phyloP scores from a whole-genome alignment of 2,888 invertebrate genomes.

The Rotaria magnacalcarata region DNA sequence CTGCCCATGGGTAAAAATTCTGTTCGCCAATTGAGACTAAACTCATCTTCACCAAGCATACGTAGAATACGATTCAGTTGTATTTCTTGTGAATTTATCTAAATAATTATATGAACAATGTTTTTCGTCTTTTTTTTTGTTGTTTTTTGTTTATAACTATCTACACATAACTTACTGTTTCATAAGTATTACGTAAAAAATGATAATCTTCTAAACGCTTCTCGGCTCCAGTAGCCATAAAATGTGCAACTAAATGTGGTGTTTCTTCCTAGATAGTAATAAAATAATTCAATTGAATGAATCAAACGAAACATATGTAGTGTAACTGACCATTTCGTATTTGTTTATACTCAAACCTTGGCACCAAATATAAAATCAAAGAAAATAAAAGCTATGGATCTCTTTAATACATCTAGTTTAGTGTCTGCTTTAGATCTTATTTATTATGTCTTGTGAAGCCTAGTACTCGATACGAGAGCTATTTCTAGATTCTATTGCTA shows the following conservation, averaged over 20 bases:
- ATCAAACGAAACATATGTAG: neutral
- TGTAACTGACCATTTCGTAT: neutral
- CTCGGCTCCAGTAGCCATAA: slow-evolving; percentile 15
- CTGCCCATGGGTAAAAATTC: neutral
- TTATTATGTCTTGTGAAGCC: neutral
- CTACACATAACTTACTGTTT: neutral
- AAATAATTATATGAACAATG: too few relatives aligned
- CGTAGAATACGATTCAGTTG: slow-evolving; percentile 28
- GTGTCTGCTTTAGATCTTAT: neutral
- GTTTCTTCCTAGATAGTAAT: neutral
- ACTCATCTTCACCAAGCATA: slow-evolving; percentile 22
- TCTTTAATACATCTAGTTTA: neutral
- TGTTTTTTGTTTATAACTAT: too few relatives aligned
- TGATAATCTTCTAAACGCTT: slow-evolving; percentile 30
- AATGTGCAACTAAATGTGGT: slow-evolving; percentile 21
- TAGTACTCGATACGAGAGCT: neutral
- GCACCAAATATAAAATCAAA: neutral
- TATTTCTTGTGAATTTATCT: slow-evolving; percentile 15
- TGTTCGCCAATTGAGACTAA: neutral
- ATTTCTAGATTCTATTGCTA: neutral
- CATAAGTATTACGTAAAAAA: slow-evolving; percentile 16
- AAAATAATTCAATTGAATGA: neutral
- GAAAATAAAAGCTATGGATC: neutral
- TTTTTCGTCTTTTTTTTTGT: too few relatives aligned
- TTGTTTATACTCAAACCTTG: neutral